Percentiles rank a stretch among this genome's conserved stretches.
Conservation (phyloP, 2,888 invertebrate genomes). For the Agriotes lineatus region DNA sequence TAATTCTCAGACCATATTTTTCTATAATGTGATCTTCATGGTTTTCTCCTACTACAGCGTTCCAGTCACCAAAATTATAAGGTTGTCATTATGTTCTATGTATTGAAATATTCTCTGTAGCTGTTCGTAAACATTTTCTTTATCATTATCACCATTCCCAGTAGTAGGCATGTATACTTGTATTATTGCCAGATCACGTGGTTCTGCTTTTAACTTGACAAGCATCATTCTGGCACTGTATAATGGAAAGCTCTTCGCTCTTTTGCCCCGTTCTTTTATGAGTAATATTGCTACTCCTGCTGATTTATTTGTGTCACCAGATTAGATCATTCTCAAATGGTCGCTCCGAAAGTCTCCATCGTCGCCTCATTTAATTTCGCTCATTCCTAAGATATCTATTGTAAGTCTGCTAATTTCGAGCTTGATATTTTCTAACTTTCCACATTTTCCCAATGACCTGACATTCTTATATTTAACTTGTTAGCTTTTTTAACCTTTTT, state of each 20-base stretch:
- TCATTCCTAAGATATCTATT: not conserved
- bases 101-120: too few relatives aligned
- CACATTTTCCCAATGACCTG: not conserved
- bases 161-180: not conserved
- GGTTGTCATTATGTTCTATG: too few relatives aligned
- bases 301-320: not conserved
- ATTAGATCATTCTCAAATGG: not conserved
- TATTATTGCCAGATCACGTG: not conserved
- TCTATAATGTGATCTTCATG: too few relatives aligned
- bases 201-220: not conserved
- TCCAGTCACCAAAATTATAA: too few relatives aligned
- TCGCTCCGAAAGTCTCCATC: slow-evolving; percentile 1
- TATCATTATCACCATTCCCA: too few relatives aligned
- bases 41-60: too few relatives aligned
- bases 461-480: not conserved
- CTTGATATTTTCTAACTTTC: not conserved
- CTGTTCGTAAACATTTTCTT: too few relatives aligned
- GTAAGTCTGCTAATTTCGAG: not conserved
- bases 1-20: too few relatives aligned
- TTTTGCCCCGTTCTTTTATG: not conserved
- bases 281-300: not conserved
- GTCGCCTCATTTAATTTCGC: not conserved
- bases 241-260: not conserved
- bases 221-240: not conserved
- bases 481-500: not conserved